A percentile compares a stretch with the other conserved stretches of the same genome.
phyloP scores from a whole-genome alignment of 2,797 vertebrate species.

The Acanthurus lineatus region DNA sequence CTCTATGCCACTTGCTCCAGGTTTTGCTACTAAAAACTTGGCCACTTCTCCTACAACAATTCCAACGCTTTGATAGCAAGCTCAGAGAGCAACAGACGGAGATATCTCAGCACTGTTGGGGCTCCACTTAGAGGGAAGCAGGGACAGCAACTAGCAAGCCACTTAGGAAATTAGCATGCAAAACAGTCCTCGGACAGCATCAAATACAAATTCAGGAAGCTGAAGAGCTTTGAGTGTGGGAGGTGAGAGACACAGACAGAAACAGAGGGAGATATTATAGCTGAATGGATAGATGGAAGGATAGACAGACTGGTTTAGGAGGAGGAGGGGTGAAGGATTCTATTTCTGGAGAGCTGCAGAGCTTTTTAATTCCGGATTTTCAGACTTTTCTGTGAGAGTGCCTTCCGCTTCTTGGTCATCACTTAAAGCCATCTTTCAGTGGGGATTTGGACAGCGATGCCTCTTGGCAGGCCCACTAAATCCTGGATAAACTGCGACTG shows the following conservation, averaged over 20 bases:
- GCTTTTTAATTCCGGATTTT: slow-evolving; percentile 56
- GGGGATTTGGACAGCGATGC: slow-evolving; percentile 53
- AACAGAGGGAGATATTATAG: slow-evolving; percentile 13
- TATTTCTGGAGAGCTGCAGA: slow-evolving; percentile 34
- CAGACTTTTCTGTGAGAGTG: slow-evolving; percentile 43
- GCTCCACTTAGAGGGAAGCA: slow-evolving; percentile 21
- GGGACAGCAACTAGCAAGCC: slow-evolving; percentile 26
- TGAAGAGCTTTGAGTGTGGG: slow-evolving; percentile 39
- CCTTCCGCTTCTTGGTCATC: slow-evolving; percentile 45
- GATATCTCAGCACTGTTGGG: slow-evolving; percentile 8
- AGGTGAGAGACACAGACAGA: slow-evolving; percentile 33
- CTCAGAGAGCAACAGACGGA: slow-evolving; percentile 33
- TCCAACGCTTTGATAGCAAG: slow-evolving; percentile 32
- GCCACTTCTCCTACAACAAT: slow-evolving; percentile 18
- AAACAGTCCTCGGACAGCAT: slow-evolving; percentile 37
- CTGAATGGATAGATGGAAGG: slow-evolving; percentile 15
- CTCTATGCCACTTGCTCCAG: slow-evolving; percentile 13
- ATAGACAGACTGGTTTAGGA: slow-evolving; percentile 12
- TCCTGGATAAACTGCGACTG: slow-evolving; percentile 31
- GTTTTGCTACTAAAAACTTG: slow-evolving; percentile 45
- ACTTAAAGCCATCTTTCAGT: slow-evolving; percentile 58
- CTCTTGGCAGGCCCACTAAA: slow-evolving; percentile 45
- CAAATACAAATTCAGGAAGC: slow-evolving; percentile 27
- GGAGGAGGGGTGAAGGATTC: slow-evolving; percentile 12
- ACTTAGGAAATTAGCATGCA: slow-evolving; percentile 29